phyloP scores from a whole-genome alignment of 92 coral and sea anemone species.

The Parazoanthus swiftii region DNA sequence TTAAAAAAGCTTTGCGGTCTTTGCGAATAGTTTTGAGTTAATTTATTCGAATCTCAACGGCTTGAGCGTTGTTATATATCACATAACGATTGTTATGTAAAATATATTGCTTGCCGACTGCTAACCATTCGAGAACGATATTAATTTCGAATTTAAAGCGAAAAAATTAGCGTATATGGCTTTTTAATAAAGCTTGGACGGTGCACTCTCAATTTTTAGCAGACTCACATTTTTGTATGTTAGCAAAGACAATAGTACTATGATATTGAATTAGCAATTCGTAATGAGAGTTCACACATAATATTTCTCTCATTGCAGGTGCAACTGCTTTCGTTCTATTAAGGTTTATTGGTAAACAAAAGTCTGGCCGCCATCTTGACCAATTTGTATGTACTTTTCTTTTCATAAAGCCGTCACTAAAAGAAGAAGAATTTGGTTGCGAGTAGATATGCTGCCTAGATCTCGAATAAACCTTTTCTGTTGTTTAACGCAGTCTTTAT shows the following conservation, averaged over 20 bases:
- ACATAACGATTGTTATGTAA: background rate
- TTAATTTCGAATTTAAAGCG: background rate
- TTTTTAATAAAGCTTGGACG: background rate
- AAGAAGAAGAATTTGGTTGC: background rate
- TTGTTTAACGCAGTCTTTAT: background rate
- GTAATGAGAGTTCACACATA: background rate
- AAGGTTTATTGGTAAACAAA: no score
- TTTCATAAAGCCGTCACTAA: background rate
- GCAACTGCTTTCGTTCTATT: background rate
- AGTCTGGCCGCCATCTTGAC: background rate
- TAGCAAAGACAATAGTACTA: background rate
- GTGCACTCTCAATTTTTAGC: background rate
- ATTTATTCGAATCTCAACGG: constrained; percentile 4
- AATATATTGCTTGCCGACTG: background rate
- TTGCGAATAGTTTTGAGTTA: constrained; percentile 2
- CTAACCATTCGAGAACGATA: background rate
- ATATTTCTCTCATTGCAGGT: background rate
- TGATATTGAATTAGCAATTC: background rate
- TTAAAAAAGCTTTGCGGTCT: background rate
- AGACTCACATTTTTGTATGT: background rate
- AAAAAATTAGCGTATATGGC: background rate
- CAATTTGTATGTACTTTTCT: background rate
- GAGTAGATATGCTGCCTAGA: background rate
- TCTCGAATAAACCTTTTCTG: background rate
- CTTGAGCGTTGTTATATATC: background rate